These are phyloP conservation scores for Zoanthus sansibaricus DNA, from an alignment of 92 coral and sea anemone genomes.

Conservation along the genomic window DNA sequence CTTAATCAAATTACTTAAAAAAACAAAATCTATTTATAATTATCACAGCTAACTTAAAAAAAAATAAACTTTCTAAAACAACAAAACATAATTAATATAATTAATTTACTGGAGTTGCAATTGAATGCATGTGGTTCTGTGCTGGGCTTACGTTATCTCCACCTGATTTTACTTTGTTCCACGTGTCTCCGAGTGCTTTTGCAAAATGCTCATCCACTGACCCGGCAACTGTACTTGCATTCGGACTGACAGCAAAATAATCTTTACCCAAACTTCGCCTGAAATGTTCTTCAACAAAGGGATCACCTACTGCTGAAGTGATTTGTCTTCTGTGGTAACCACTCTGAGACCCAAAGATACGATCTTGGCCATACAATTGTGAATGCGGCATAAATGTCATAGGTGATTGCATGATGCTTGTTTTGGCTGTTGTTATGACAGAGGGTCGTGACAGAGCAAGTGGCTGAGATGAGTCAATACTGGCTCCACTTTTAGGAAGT, in stretches of 20 bases:
- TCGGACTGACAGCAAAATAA: conserved; percentile 87
- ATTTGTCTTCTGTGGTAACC: conserved; percentile 83
- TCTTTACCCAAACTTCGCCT: conserved; percentile 96
- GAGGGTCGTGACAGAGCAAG: conserved; percentile 90
- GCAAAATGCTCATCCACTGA: conserved; percentile 99
- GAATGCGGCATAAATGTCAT: conserved; percentile 78
- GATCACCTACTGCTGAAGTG: conserved; percentile 86
- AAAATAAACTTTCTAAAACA: not conserved
- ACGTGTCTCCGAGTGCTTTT: conserved; percentile 91
- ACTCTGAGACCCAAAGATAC: conserved; percentile 62
- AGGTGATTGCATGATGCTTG: conserved; percentile 81
- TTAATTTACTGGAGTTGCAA: conserved; percentile 82
- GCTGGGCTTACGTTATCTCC: conserved; percentile 54
- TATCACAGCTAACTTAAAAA: not conserved
- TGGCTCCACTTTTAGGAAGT: conserved; percentile 75
- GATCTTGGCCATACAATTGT: conserved; percentile 61
- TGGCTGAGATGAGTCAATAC: conserved; percentile 63
- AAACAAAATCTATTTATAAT: too few relatives aligned
- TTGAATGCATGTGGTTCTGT: conserved; percentile 75
- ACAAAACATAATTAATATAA: not conserved
- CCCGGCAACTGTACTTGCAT: conserved; percentile 80
- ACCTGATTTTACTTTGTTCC: conserved; percentile 77
- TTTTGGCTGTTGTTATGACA: conserved; percentile 94
- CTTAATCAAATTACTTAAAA: too few relatives aligned
- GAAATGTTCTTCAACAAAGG: conserved; percentile 99